Base-by-base conservation (phyloP, 2,797 vertebrate species). In the Hemibagrus guttatus region DNA sequence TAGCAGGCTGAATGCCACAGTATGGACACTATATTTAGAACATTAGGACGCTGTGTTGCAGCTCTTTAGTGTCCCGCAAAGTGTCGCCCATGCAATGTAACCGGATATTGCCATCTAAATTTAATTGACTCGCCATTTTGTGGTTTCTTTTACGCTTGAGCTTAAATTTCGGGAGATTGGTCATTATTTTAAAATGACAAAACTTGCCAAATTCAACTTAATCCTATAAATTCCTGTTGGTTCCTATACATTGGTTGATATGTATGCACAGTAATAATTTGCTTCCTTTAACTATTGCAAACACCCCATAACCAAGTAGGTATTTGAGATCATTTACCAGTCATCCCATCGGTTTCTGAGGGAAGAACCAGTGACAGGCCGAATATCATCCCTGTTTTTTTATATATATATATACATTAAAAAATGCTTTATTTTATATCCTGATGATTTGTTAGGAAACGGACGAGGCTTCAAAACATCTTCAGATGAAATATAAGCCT, bases 121-220 rank as follows among this genome's bases (percentile, higher is more conserved):
- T 90, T 88, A 94, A 93, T 93, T 90, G 87, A 64, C 82, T 90
- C 82, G 90, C 91, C 94, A 93, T 95, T 95, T 92, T 85, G 85
- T 92, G 93, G 86, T 88, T 84, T 87, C 88, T 71, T 66, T 82
- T 54, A 52, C 78, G 3, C 78, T n/a, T 11, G 0, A 46, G 21
- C 39, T 28, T 63, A n/a, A 28, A 9, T 31, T 91, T 83, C 13
- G 7, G 42, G 23, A 81, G 42, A 61, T 42, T 83, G 6, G 3
- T 4, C 26, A 63, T 42, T 59, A 52, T 14, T 39, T 17, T 26
- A 71, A n/a, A 69, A 58, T 46, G 2, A 56, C n/a, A n/a, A 46
- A 46, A 17, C 21, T 59, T 61, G 2, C 1, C 23, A 31, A 31
- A 7, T 39, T 26, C 21, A 66, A 31, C 11, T 28, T 58, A 12